These are phyloP conservation scores for Drosophila eugracilis DNA, from an alignment of 1,140 invertebrate species.

Conservation along the genomic window DNA sequence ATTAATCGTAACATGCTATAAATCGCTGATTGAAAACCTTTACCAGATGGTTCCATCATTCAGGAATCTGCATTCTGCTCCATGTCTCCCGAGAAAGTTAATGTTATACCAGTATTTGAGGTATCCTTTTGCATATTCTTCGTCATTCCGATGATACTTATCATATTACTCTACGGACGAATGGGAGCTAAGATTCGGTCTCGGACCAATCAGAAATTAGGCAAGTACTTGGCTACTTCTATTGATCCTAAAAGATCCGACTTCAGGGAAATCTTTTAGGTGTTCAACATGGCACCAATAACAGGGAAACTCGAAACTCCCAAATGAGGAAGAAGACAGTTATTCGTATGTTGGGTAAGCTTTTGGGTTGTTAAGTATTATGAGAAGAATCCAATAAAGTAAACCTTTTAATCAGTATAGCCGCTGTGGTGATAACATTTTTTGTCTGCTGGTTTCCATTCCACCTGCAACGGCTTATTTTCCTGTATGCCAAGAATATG, in stretches of 20 bases:
- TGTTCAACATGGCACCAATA: slow-evolving; percentile 87
- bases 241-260: background rate
- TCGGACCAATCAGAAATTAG: slow-evolving; percentile 86
- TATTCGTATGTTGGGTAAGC: slow-evolving; percentile 92
- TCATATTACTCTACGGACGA: slow-evolving; percentile 90
- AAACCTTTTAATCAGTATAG: slow-evolving; percentile 86
- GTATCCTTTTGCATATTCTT: slow-evolving; percentile 94
- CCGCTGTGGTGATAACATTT: slow-evolving; percentile 97
- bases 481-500: slow-evolving; percentile 88
- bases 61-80: slow-evolving; percentile 91
- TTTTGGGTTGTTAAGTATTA: background rate
- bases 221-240: slow-evolving; percentile 43
- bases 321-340: slow-evolving; percentile 90
- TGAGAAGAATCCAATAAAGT: background rate
- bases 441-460: slow-evolving; percentile 99
- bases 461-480: slow-evolving; percentile 94
- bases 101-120: slow-evolving; percentile 90
- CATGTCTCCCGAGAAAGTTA: slow-evolving; percentile 87
- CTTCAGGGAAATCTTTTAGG: slow-evolving; percentile 43
- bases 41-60: slow-evolving; percentile 84
- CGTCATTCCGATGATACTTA: slow-evolving; percentile 91
- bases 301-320: slow-evolving; percentile 88
- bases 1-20: no score
- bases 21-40: background rate
- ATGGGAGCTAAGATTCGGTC: slow-evolving; percentile 90